Conservation (phyloP, 2,888 invertebrate species). For the Drosophila longiperda region DNA sequence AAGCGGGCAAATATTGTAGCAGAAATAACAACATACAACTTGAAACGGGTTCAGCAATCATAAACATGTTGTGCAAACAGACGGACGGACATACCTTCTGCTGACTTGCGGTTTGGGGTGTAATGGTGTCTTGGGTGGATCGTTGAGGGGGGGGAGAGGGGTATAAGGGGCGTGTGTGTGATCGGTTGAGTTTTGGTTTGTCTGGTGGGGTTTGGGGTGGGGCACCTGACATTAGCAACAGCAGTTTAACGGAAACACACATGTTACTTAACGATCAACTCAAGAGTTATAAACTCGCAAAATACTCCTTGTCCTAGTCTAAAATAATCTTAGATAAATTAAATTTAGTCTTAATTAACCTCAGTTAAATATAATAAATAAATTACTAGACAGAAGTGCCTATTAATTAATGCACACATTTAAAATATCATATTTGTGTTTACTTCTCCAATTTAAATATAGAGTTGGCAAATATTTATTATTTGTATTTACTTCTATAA, state of each 20-base stretch:
- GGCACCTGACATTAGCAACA: conserved; percentile 55
- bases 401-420: background rate
- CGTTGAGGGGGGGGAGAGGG: too few relatives aligned
- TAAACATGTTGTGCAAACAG: conserved; percentile 80
- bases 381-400: background rate
- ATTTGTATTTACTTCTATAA: too few relatives aligned
- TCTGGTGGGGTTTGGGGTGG: conserved; percentile 27
- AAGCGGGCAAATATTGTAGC: conserved; percentile 66
- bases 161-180: background rate
- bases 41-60: conserved; percentile 78
- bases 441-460: background rate
- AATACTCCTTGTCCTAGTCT: conserved; percentile 16
- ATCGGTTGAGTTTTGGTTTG: conserved; percentile 2
- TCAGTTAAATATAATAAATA: too few relatives aligned
- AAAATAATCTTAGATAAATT: too few relatives aligned
- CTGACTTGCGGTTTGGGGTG: conserved; percentile 7
- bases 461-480: background rate
- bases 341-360: background rate
- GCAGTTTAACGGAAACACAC: conserved; percentile 31
- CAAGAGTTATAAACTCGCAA: background rate
- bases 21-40: conserved; percentile 68
- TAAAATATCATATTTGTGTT: background rate
- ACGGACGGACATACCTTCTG: conserved; percentile 35
- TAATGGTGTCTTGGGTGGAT: background rate
- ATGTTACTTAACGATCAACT: conserved; percentile 5